phyloP scores from a whole-genome alignment of 2,797 vertebrate species.

The Sparidentex hasta region DNA sequence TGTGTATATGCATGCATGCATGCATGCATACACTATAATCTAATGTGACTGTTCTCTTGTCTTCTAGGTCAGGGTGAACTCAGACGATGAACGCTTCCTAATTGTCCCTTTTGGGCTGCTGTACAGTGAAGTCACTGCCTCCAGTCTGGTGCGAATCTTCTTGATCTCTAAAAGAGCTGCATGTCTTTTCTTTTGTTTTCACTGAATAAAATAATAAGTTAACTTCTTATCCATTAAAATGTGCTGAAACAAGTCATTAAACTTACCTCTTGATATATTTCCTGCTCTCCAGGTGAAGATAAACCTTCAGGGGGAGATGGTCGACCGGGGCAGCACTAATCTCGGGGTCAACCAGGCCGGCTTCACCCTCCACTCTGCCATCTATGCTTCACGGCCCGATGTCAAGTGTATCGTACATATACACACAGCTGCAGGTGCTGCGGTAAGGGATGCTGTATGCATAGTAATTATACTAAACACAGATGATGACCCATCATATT shows the following conservation, averaged over 20 bases:
- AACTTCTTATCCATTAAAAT: background rate
- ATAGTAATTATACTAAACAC: no score
- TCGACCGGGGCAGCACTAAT: constrained; percentile 97
- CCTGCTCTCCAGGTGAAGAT: constrained; percentile 90
- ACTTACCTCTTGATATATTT: background rate
- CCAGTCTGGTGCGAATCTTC: constrained; percentile 91
- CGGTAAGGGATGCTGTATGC: constrained; percentile 81
- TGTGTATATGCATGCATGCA: no score
- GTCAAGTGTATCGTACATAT: constrained; percentile 94
- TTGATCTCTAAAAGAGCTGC: background rate
- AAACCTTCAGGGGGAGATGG: constrained; percentile 92
- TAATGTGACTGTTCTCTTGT: constrained; percentile 28
- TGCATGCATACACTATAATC: background rate
- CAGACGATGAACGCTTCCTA: constrained; percentile 96
- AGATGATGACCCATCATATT: background rate
- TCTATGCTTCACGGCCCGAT: constrained; percentile 93
- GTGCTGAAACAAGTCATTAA: background rate
- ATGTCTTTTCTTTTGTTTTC: background rate
- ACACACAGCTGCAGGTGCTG: constrained; percentile 94
- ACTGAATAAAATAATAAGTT: background rate
- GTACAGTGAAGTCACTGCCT: constrained; percentile 97
- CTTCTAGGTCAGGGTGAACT: constrained; percentile 92
- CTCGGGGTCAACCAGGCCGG: constrained; percentile 96
- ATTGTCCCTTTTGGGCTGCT: constrained; percentile 97
- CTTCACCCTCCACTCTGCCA: constrained; percentile 94